These are phyloP conservation scores for Margarornis squamiger DNA, from an alignment of 2,797 vertebrate genomes.

Conservation along the genomic window DNA sequence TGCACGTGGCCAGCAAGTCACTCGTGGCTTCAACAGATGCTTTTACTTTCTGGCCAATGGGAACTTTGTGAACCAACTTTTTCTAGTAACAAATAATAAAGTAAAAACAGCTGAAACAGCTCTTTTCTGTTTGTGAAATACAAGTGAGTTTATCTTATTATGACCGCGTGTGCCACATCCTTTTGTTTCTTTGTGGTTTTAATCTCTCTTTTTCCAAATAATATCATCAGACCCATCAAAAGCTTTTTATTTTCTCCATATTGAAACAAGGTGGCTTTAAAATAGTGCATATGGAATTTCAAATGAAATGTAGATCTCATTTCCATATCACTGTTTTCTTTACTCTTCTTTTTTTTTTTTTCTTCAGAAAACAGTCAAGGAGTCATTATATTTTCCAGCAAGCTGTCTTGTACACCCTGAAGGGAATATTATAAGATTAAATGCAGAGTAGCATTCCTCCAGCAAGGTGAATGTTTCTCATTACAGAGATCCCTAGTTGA, in stretches of 20 bases:
- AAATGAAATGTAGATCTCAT: constrained; percentile 68
- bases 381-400: constrained; percentile 74
- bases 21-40: background rate
- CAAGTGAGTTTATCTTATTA: background rate
- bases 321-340: constrained; percentile 71
- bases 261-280: constrained; percentile 62
- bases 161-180: background rate
- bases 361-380: constrained; percentile 68
- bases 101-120: background rate
- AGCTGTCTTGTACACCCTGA: constrained; percentile 74
- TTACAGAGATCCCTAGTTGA: constrained; percentile 75
- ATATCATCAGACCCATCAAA: constrained; percentile 31
- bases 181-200: background rate
- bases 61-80: constrained; percentile 13
- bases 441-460: constrained; percentile 73
- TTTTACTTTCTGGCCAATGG: constrained; percentile 9
- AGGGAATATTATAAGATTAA: constrained; percentile 81
- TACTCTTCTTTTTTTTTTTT: constrained; percentile 36
- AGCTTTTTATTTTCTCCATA: constrained; percentile 58
- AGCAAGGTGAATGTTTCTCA: constrained; percentile 78
- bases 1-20: background rate
- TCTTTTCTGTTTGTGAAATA: background rate
- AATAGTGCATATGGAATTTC: constrained; percentile 54
- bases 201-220: constrained; percentile 24
- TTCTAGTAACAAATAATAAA: constrained; percentile 27